Conservation (phyloP, 2,797 vertebrate genomes). For the Iguana delicatissima region DNA sequence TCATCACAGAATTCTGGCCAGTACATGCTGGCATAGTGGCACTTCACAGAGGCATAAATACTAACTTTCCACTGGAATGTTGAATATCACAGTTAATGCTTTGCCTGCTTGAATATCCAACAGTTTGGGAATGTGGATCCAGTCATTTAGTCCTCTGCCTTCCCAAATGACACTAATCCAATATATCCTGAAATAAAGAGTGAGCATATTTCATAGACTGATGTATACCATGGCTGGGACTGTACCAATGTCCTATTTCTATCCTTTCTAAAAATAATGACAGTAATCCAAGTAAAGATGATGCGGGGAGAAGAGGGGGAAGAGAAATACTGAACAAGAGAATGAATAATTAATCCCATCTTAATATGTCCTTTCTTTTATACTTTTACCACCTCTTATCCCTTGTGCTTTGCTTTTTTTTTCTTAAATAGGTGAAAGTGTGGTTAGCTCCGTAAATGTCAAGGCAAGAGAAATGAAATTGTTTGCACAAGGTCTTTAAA, state of each 20-base stretch:
- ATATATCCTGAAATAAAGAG: not conserved
- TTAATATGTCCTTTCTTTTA: not conserved
- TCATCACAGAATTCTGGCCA: too few relatives aligned
- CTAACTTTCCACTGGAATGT: not conserved
- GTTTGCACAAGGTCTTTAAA: conserved; percentile 57
- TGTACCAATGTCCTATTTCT: conserved; percentile 9
- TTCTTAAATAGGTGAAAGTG: conserved; percentile 38
- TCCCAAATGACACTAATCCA: not conserved
- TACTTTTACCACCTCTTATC: conserved; percentile 33
- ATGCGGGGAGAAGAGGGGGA: not conserved
- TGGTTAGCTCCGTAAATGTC: conserved; percentile 40
- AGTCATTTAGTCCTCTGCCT: conserved; percentile 28
- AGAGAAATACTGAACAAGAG: conserved; percentile 22
- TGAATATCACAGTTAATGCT: not conserved
- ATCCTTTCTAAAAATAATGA: conserved; percentile 45
- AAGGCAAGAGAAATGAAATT: conserved; percentile 22
- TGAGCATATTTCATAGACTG: not conserved
- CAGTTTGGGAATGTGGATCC: not conserved
- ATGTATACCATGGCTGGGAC: not conserved
- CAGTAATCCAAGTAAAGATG: conserved; percentile 30
- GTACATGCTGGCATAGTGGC: not conserved
- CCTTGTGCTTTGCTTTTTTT: conserved; percentile 15
- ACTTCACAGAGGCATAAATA: conserved; percentile 4
- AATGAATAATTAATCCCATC: conserved; percentile 46
- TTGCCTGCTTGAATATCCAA: not conserved